phyloP scores from a whole-genome alignment of 2,797 vertebrate species.

The Rhabdophis nuchalis region DNA sequence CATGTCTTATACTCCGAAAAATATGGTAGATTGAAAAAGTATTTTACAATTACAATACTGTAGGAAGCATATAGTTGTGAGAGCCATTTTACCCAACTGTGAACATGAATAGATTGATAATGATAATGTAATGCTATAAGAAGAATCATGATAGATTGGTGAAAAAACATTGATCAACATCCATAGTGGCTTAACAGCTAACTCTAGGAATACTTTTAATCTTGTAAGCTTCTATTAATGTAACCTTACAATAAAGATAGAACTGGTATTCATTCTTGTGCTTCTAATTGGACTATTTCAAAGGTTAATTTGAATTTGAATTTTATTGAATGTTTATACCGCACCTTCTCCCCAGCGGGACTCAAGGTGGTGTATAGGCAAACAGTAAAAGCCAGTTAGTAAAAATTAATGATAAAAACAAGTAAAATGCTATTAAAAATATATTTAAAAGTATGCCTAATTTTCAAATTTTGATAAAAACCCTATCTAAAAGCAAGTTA shows the following conservation, averaged over 20 bases:
- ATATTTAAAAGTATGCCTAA: no score
- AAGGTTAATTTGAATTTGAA: no score
- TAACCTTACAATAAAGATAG: neutral
- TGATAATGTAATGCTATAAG: neutral
- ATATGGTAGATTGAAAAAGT: neutral
- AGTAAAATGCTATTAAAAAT: no score
- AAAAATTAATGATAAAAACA: no score
- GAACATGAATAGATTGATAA: constrained; percentile 11
- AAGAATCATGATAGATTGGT: neutral
- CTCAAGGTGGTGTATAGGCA: no score
- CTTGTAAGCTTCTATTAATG: neutral
- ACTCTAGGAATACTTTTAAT: neutral
- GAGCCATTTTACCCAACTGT: neutral
- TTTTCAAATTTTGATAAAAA: no score
- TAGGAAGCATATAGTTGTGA: neutral
- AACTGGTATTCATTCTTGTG: neutral
- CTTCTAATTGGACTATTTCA: neutral
- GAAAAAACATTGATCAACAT: neutral
- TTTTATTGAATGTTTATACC: no score
- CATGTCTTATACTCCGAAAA: no score
- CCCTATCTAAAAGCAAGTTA: no score
- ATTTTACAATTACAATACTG: neutral
- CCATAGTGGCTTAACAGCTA: neutral
- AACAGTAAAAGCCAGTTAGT: no score
- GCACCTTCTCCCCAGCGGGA: no score